These are phyloP conservation scores for Petromus typicus DNA, from an alignment of 2,113 vertebrate species.

Conservation along the genomic window DNA sequence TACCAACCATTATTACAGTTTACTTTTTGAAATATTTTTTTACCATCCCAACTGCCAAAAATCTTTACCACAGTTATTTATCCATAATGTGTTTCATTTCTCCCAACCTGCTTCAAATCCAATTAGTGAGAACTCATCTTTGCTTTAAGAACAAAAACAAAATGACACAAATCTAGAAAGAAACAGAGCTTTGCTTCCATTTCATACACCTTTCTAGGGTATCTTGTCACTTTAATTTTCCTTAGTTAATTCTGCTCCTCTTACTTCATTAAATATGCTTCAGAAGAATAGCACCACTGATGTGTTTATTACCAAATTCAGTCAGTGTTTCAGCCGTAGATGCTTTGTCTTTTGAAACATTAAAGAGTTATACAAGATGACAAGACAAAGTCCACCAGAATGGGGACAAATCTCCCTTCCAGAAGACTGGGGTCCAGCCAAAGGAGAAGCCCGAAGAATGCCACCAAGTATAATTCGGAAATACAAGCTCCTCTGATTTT, in stretches of 20 bases:
- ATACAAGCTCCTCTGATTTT: background rate
- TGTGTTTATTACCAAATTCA: background rate
- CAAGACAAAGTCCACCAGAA: background rate
- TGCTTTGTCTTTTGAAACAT: conserved; percentile 5
- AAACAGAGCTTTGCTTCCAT: background rate
- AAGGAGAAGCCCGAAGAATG: background rate
- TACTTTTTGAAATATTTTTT: background rate
- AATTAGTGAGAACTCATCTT: background rate
- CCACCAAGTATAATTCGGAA: background rate
- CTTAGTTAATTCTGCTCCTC: background rate
- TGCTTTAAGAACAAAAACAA: background rate
- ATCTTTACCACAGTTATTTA: background rate
- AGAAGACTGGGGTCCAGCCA: background rate
- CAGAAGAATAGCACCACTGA: background rate
- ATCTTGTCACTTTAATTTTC: background rate
- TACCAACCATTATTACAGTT: background rate
- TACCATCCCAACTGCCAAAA: background rate
- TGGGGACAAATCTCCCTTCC: background rate
- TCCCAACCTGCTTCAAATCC: background rate
- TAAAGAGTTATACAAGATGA: background rate
- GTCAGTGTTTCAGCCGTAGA: background rate
- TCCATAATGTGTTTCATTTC: background rate
- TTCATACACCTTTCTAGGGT: background rate
- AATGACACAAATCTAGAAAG: background rate
- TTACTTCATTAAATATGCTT: background rate